Conservation (phyloP, 2,888 invertebrate genomes). For the Agelastica alni region DNA sequence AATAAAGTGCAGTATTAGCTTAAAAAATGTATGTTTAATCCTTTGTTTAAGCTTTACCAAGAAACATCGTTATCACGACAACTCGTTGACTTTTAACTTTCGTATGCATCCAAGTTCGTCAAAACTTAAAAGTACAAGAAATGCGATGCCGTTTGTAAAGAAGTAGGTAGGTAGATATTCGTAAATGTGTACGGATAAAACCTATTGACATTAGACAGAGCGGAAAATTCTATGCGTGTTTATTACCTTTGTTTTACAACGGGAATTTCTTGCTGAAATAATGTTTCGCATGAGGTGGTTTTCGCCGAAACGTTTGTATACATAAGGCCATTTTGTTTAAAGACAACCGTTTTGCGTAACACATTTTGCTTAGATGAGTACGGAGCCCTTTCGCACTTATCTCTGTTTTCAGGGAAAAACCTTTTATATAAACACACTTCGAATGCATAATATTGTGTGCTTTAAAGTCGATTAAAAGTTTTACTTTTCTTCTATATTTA, state of each 20-base stretch:
- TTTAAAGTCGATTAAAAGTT: no score
- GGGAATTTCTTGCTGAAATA: conserved; percentile 7
- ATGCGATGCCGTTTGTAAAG: neutral
- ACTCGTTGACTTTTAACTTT: no score
- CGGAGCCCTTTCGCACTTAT: conserved; percentile 4
- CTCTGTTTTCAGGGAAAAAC: conserved; percentile 6
- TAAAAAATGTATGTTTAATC: no score
- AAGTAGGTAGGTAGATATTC: neutral
- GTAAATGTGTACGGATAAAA: conserved; percentile 5
- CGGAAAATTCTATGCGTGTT: conserved; percentile 25
- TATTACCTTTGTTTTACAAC: conserved; percentile 29
- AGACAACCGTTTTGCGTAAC: conserved; percentile 14
- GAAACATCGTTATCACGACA: no score
- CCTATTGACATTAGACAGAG: conserved; percentile 21
- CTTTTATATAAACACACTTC: no score
- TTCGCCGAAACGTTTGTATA: conserved; percentile 13
- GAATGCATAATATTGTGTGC: no score
- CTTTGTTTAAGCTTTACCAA: no score
- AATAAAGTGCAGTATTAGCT: no score
- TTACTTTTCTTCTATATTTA: no score
- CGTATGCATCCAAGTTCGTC: no score
- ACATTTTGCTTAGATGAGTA: conserved; percentile 18
- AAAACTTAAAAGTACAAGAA: neutral
- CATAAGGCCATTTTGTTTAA: conserved; percentile 5
- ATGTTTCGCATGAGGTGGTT: conserved; percentile 22